Evolutionary conservation across 2,113 vertebrate genomes (phyloP).

Genomic region (Aviceda subcristata): DNA sequence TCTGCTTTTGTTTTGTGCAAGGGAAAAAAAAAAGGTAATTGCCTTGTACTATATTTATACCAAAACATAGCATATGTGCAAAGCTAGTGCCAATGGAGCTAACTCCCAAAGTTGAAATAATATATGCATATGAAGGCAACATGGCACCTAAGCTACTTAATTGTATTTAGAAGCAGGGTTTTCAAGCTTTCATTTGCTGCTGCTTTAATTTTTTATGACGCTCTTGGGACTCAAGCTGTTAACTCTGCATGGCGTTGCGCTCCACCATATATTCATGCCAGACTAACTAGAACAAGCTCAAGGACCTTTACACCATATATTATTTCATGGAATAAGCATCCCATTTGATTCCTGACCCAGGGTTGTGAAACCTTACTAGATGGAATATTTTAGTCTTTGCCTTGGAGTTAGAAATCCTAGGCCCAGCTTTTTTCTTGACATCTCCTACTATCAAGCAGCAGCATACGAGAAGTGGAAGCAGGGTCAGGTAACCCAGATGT

Average conservation of each 20-base stretch:
- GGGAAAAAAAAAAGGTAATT: neutral
- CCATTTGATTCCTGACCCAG: neutral
- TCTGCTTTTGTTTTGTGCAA: neutral
- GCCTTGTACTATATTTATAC: neutral
- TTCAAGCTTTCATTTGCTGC: neutral
- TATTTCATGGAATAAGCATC: neutral
- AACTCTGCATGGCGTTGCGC: neutral
- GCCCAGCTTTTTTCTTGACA: neutral
- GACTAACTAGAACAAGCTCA: neutral
- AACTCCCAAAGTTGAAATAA: neutral
- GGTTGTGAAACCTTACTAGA: neutral
- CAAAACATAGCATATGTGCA: neutral
- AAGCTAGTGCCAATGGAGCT: neutral
- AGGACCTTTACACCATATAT: neutral
- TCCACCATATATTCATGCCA: neutral
- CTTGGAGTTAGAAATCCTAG: neutral
- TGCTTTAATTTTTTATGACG: neutral
- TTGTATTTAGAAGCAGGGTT: neutral
- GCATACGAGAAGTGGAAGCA: neutral
- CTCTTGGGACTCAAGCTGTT: neutral
- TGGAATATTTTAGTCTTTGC: neutral
- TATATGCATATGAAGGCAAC: neutral
- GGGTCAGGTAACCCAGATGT: neutral
- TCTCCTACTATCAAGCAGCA: neutral
- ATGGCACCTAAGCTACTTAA: neutral